Percentiles rank a stretch among this genome's conserved stretches.
These are phyloP conservation scores for Lepidurus couesii DNA, from an alignment of 1,140 invertebrate genomes.

Conservation along the genomic window DNA sequence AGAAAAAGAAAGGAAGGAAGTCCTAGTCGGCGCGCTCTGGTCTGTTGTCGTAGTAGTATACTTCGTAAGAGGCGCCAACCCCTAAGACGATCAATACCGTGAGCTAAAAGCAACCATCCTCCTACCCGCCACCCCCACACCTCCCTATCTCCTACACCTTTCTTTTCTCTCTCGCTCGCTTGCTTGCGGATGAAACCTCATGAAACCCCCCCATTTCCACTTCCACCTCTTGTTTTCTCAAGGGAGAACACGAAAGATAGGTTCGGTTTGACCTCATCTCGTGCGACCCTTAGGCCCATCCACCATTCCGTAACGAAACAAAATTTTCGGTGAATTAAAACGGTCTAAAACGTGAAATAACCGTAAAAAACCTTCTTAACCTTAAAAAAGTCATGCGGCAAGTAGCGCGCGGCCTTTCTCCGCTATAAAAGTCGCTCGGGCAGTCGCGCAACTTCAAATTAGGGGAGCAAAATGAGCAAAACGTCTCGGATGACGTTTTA, in stretches of 20 bases:
- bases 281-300: neutral
- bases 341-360: no score
- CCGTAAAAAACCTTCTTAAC: no score
- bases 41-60: neutral
- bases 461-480: no score
- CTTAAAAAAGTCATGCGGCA: no score
- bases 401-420: no score
- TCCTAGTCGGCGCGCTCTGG: neutral
- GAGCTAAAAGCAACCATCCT: neutral
- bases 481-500: no score
- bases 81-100: conserved; percentile 11
- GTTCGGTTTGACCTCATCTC: neutral
- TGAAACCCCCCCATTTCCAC: no score
- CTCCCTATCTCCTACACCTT: neutral
- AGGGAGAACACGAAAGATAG: neutral
- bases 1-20: neutral
- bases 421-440: no score
- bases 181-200: no score
- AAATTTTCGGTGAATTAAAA: no score
- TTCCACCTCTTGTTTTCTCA: neutral
- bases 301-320: neutral
- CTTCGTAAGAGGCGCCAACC: neutral
- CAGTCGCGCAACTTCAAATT: no score
- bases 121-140: neutral
- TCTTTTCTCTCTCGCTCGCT: no score